Base-by-base conservation (phyloP, 2,797 vertebrate species). In the Lithobates pipiens region DNA sequence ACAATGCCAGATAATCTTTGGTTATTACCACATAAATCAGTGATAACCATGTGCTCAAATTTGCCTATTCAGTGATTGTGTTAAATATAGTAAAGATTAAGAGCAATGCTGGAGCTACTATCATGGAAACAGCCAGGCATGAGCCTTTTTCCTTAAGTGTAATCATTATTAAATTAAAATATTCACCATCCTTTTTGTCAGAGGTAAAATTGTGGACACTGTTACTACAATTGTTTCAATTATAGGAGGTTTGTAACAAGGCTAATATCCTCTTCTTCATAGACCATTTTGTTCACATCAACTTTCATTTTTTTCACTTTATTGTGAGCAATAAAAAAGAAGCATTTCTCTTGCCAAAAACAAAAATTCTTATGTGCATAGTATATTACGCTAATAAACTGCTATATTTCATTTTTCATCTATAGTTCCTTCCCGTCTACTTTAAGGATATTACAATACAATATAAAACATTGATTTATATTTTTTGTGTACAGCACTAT, bases 1-100 rank as follows among this genome's bases (percentile, higher is more conserved):
- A 54, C 5, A 29, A 77, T 34, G 25, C 68, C 44, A 61, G 10
- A 25, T 75, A 61, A 68, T 77, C 65, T 77, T 84, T 84, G 82
- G 82, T 84, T 76, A 57, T 46, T 34, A 77, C 61, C 39, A 76
- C 71, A 8, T 54, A 69, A 25, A 10, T 39, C 77, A 21, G 34
- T 44, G 50, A 75, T 68, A 25, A 83, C n/a, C 42, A 44, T 65
- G 61, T 76, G 29, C 46, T 75, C 11, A 8, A 74, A 44, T 54
- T 65, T 34, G 11, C 42, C 44, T 29, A 21, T 71, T 80, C 11
- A 63, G n/a, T 61, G 25, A 65, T 57, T 36, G 39, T 44, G 39
- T 18, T 3, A 32, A 80, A 57, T 25, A 71, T 21, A 54, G 10
- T n/a, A 57, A n/a, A 70, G 25, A 77, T 77, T 16, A 16, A 67